phyloP scores from a whole-genome alignment of 2,113 vertebrate species.

The Dromiciops gliroides region DNA sequence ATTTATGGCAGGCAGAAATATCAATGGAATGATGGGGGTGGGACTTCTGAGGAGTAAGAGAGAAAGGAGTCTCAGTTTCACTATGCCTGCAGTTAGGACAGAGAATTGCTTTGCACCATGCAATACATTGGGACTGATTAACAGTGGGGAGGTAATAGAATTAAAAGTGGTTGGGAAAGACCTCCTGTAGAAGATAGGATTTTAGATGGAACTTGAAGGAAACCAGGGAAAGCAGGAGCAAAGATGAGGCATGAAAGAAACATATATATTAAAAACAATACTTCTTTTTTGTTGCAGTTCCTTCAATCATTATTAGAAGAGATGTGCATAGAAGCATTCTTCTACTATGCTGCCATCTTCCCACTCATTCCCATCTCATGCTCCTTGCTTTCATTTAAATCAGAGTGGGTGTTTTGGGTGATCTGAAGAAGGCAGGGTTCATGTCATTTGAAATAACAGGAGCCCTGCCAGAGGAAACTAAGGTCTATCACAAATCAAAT shows the following conservation, averaged over 20 bases:
- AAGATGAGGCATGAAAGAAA: background rate
- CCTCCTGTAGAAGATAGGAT: background rate
- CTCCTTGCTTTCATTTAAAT: background rate
- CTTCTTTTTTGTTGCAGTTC: background rate
- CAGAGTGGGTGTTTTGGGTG: background rate
- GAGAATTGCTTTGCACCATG: background rate
- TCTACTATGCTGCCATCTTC: background rate
- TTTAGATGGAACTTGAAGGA: background rate
- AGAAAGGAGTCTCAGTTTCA: background rate
- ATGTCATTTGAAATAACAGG: background rate
- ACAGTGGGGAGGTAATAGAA: background rate
- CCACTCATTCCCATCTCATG: background rate
- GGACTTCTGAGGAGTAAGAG: background rate
- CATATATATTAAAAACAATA: background rate
- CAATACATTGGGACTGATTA: background rate
- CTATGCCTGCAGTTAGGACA: background rate
- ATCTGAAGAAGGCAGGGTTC: background rate
- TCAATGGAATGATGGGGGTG: background rate
- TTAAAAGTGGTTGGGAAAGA: background rate
- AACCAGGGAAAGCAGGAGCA: background rate
- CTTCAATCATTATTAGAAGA: background rate
- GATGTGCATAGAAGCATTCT: background rate
- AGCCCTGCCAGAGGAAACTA: background rate
- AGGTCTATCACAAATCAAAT: background rate
- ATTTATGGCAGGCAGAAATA: background rate